Percentiles rank a stretch among this genome's conserved stretches.
These are phyloP conservation scores for Stercorarius parasiticus DNA, from an alignment of 2,113 vertebrate genomes.

Conservation along the genomic window DNA sequence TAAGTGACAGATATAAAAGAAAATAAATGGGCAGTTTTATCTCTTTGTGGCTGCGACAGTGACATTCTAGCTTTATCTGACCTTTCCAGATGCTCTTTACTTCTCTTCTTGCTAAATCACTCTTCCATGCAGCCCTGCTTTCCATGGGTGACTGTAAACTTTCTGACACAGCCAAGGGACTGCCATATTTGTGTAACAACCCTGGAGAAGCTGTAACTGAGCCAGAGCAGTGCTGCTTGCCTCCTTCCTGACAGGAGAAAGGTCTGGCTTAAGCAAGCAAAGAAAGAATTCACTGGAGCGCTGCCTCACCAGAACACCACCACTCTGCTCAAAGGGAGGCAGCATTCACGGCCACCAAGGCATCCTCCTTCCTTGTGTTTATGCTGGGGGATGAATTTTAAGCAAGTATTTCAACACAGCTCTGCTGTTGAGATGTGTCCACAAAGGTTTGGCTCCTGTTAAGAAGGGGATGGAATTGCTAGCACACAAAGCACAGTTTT, in stretches of 20 bases:
- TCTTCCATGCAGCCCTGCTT: not conserved
- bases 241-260: not conserved
- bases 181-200: not conserved
- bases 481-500: not conserved
- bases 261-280: not conserved
- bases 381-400: not conserved
- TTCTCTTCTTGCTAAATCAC: slow-evolving; percentile 14
- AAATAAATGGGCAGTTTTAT: not conserved
- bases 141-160: not conserved
- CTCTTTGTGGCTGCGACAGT: not conserved
- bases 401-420: not conserved
- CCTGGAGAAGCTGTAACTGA: not conserved
- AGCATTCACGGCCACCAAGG: not conserved
- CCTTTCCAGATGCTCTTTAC: slow-evolving; percentile 44
- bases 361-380: not conserved
- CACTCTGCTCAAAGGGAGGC: not conserved
- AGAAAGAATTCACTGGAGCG: not conserved
- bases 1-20: slow-evolving; percentile 22
- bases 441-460: not conserved
- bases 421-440: not conserved
- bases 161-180: not conserved
- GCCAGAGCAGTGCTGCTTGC: not conserved
- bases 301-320: not conserved
- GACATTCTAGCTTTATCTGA: slow-evolving; percentile 56
- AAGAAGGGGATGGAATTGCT: not conserved